Evolutionary conservation across 37 sponge, comb jelly and placozoan genomes (phyloP), one percentile per base, ranked within the genome.

Genomic region (Tethya wilhelma): DNA sequence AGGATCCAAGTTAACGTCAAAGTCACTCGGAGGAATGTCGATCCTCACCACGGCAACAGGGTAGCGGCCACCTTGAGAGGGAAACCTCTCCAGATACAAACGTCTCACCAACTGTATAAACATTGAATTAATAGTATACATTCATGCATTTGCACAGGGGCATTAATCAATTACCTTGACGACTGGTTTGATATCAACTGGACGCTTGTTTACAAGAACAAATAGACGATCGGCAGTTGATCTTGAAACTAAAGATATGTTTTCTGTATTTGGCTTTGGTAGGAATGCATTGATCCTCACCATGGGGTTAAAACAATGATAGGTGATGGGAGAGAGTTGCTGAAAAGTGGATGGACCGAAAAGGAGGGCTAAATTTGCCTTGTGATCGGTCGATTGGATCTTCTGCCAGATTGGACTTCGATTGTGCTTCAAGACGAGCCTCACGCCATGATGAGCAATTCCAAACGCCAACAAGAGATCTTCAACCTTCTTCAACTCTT

Each of bases 391-490:
- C 2, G 57, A 55, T 2, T 45, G 74, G 2, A 77, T 36, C 34
- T 91, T 86, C 65, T 95, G 93, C 93, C 93, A 91, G 25, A 95
- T 29, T 5, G 79, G 39, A 23, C 39, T 44, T 28, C 56, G 84
- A 69, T 93, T 86, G 82, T 93, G 93, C 23, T 69, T 78, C 12
- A 96, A 80, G 26, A 74, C 70, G 39, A 96, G 79, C 1, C 97
- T 67, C 2, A 93, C 84, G 41, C 63, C 58, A 25, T 89, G 89
- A 74, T 90, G 81, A 22, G 85, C 74, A 2, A 96, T 31, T 12
- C 92, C 94, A 59, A 84, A 90, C 39, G 89, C 86, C 20, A 80
- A 71, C 53, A 96, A 53, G n/a, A 87, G 41, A 25, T 82, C 67
- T 32, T 91, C 89, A 5, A 93, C 71, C 31, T 41, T 69, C 55